These are phyloP conservation scores for Pseudomyrmex cubaensis DNA, from an alignment of 1,140 invertebrate species.

Conservation along the genomic window DNA sequence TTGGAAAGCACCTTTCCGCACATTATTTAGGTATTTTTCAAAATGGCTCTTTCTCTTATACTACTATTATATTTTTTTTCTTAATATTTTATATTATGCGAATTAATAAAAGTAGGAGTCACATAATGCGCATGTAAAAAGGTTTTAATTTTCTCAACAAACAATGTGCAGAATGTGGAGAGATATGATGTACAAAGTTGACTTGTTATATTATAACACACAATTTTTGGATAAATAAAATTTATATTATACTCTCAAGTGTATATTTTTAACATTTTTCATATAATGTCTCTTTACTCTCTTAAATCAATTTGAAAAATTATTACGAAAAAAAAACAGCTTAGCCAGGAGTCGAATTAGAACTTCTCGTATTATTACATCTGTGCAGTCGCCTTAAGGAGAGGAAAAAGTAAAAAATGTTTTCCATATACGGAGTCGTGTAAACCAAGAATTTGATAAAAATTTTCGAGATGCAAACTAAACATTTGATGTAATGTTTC, in stretches of 20 bases:
- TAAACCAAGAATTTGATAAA: too few species aligned
- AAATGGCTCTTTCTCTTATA: conserved; percentile 10
- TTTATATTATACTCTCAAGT: conserved; percentile 4
- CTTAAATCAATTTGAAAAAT: too few species aligned
- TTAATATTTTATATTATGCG: conserved; percentile 24
- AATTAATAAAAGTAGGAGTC: conserved; percentile 24
- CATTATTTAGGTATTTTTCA: conserved; percentile 53
- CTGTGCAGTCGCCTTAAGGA: too few species aligned
- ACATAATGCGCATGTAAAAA: not conserved
- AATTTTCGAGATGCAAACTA: too few species aligned
- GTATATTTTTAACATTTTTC: too few species aligned
- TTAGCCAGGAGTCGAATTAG: too few species aligned
- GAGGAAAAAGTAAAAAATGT: too few species aligned
- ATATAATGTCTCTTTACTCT: too few species aligned
- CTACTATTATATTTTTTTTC: conserved; percentile 14
- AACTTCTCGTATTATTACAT: too few species aligned
- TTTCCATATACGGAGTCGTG: too few species aligned
- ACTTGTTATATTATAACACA: not conserved
- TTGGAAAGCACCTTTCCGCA: conserved; percentile 8
- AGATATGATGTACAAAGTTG: conserved; percentile 2
- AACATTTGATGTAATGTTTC: too few species aligned
- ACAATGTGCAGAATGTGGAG: conserved; percentile 27
- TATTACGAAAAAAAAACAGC: too few species aligned
- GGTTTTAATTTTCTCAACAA: conserved; percentile 43
- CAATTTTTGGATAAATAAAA: conserved; percentile 34